These are phyloP conservation scores for Megathymus violae DNA, from an alignment of 1,140 invertebrate genomes.

Conservation along the genomic window DNA sequence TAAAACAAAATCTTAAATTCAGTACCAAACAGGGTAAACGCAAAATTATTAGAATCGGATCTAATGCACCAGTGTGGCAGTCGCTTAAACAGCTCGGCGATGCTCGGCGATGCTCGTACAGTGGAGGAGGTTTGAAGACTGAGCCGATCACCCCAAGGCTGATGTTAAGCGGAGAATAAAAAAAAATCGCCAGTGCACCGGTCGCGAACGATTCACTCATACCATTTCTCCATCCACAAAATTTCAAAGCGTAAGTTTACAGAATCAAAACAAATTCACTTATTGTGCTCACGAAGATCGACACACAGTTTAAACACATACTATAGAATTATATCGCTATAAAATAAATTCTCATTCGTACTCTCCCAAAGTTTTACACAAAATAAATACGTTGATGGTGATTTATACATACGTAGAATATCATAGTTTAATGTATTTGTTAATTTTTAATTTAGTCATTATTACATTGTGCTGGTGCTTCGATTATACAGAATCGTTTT, in stretches of 20 bases:
- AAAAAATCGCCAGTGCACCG: constrained; percentile 12
- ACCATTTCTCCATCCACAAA: constrained; percentile 67
- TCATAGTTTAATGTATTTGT: constrained; percentile 45
- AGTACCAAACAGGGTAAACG: constrained; percentile 25
- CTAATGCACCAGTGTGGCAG: constrained; percentile 34
- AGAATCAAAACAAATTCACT: constrained; percentile 49
- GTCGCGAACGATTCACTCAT: constrained; percentile 12
- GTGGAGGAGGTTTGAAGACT: constrained; percentile 10
- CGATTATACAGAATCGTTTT: constrained; percentile 57
- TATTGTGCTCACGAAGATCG: constrained; percentile 71
- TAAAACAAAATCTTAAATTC: constrained; percentile 30
- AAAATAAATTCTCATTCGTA: constrained; percentile 64
- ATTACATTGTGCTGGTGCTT: constrained; percentile 74
- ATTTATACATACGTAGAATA: constrained; percentile 48
- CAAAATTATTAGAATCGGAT: constrained; percentile 33
- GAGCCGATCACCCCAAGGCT: constrained; percentile 19
- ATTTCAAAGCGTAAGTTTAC: constrained; percentile 62
- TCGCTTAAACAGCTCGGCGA: constrained; percentile 23
- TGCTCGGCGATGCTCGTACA: background rate
- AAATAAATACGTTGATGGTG: constrained; percentile 55
- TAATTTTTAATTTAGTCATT: constrained; percentile 58
- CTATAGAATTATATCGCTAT: constrained; percentile 59
- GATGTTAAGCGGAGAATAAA: constrained; percentile 34
- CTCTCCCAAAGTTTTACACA: constrained; percentile 58
- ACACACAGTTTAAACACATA: constrained; percentile 60